Percentiles rank a stretch among this genome's conserved stretches.
These are phyloP conservation scores for Anneissia japonica DNA, from an alignment of 35 echinoderm and acorn worm genomes.

Conservation along the genomic window DNA sequence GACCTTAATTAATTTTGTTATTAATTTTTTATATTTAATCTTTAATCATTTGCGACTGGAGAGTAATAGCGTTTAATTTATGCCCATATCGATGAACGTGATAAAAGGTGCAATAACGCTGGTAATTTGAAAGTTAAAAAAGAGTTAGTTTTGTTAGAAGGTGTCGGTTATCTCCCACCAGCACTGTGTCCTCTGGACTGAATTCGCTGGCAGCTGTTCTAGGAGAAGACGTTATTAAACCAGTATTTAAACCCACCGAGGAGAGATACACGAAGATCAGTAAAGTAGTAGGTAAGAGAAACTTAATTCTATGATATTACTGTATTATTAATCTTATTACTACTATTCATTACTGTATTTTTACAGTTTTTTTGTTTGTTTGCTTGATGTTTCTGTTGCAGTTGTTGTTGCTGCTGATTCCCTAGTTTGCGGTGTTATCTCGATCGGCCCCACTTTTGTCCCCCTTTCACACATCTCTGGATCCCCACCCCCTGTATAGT, in stretches of 20 bases:
- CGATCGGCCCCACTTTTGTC: no score
- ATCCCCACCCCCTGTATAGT: no score
- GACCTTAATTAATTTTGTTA: no score
- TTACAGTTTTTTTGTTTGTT: no score
- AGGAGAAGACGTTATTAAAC: conserved; percentile 70
- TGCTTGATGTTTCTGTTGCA: no score
- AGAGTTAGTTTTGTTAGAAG: not conserved
- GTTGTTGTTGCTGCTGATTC: no score
- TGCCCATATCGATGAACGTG: not conserved
- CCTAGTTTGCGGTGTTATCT: no score
- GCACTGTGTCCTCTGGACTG: conserved; percentile 37
- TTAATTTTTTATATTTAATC: not conserved
- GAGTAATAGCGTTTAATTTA: not conserved
- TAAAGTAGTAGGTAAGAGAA: conserved; percentile 56
- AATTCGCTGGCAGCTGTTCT: conserved; percentile 74
- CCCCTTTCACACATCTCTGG: no score
- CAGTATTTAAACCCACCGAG: conserved; percentile 31
- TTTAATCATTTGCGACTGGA: not conserved
- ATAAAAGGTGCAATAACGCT: not conserved
- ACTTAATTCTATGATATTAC: no score
- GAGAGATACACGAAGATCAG: conserved; percentile 48
- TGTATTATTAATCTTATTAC: no score
- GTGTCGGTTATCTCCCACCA: not conserved
- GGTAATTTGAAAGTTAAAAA: not conserved
- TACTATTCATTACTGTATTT: no score